Base-by-base conservation (phyloP, 2,113 vertebrate species). In the Oxyura jamaicensis region DNA sequence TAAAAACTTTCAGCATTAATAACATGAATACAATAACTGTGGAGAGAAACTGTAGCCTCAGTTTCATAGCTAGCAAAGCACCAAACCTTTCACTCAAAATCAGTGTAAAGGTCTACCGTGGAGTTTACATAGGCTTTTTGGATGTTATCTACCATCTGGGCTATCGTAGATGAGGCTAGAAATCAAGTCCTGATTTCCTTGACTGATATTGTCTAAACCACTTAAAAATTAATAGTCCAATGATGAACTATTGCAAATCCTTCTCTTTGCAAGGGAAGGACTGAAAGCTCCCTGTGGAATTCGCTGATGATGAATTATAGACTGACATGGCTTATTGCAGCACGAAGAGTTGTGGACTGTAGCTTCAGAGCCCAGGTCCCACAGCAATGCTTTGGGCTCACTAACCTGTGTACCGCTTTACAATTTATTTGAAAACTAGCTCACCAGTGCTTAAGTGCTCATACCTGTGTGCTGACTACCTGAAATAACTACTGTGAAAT, bases 401-500 rank as follows among this genome's bases (percentile, higher is more conserved):
- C n/a, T 52, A 23, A 13, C 42, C 77, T 66, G 28, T 73, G 72
- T 77, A 22, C 41, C 1, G 3, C 28, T 83, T 94, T 31, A 62
- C 58, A 76, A 14, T 80, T 60, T 77, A 46, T 87, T 80, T 69
- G 41, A 79, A 86, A 75, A 84, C 65, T 35, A 65, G 62, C 62
- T 94, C 77, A 68, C 66, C 77, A 6, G 2, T 89, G 56, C 80
- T 86, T 36, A 78, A 60, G 35, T 14, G 18, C 83, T 95, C 67
- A 25, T 23, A 72, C 39, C 73, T 88, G 26, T 0, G 0, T 53
- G 44, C 88, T 88, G 66, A 53, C 74, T 42, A 35, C 80, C 73
- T 86, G 74, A 53, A 55, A 29, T 73, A 92, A 85, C 77, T 39
- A 82, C 91, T 92, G 92, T 94, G 93, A 95, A 95, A 85, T 79